Evolutionary conservation across 2,113 vertebrate species (phyloP).

Genomic region (Anthoscopus minutus): DNA sequence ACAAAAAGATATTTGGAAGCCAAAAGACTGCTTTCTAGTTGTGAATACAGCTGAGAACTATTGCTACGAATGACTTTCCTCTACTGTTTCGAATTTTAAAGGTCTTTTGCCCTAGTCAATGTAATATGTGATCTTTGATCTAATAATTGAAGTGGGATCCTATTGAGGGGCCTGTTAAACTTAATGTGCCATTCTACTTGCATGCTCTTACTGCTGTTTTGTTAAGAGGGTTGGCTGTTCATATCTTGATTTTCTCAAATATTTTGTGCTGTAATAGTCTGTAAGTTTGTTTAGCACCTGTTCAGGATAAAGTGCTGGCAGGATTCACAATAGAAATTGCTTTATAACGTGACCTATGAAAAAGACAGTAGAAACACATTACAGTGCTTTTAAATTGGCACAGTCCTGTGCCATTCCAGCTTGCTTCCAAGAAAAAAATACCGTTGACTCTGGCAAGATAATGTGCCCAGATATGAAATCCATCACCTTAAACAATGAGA

Average conservation of each 20-base stretch:
- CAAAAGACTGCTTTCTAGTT: background rate
- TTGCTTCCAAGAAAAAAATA: constrained; percentile 49
- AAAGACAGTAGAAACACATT: background rate
- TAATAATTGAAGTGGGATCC: background rate
- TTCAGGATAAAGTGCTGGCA: constrained; percentile 31
- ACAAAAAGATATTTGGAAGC: background rate
- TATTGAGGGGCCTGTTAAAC: background rate
- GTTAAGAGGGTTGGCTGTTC: background rate
- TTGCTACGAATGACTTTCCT: background rate
- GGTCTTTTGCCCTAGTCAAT: background rate
- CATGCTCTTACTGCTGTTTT: background rate
- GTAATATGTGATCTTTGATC: background rate
- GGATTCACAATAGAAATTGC: background rate
- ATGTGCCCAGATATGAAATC: constrained; percentile 33
- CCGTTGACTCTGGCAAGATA: background rate
- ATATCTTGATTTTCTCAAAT: background rate
- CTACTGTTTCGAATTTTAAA: background rate
- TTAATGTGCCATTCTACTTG: background rate
- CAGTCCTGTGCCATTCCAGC: background rate
- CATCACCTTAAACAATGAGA: constrained; percentile 42
- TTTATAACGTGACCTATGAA: constrained; percentile 13
- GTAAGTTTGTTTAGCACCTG: constrained; percentile 27
- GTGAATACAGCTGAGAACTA: background rate
- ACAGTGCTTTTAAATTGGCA: background rate
- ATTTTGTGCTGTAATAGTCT: background rate